Evolutionary conservation across 1,140 invertebrate genomes (phyloP).

Genomic region (Galleria mellonella): DNA sequence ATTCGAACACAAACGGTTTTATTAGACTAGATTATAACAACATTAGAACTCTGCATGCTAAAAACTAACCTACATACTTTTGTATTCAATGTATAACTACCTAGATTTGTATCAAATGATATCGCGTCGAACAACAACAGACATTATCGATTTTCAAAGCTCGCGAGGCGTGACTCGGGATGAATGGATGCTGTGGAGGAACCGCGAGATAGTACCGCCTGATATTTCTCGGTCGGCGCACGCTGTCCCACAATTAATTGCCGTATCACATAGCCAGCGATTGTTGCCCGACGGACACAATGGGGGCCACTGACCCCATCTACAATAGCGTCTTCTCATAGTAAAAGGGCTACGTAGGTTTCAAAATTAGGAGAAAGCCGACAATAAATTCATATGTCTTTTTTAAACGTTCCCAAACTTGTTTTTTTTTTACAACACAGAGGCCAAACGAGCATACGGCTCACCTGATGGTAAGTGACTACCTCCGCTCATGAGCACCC

Average conservation of each 20-base stretch:
- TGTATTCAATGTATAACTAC: too few species aligned
- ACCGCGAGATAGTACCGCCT: constrained; percentile 3
- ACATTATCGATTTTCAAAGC: constrained; percentile 4
- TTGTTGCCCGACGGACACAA: constrained; percentile 26
- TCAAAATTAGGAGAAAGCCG: too few species aligned
- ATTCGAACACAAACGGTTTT: too few species aligned
- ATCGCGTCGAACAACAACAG: not conserved
- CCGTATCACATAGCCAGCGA: constrained; percentile 13
- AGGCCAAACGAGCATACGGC: too few species aligned
- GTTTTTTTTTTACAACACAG: too few species aligned
- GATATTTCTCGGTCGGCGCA: constrained; percentile 4
- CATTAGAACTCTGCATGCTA: too few species aligned
- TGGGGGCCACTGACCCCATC: constrained; percentile 30
- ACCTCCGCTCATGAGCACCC: too few species aligned
- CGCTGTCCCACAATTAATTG: constrained; percentile 10
- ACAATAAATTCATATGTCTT: too few species aligned
- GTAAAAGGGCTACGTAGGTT: too few species aligned
- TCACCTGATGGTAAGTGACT: too few species aligned
- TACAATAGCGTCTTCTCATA: not conserved
- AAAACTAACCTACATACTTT: not conserved
- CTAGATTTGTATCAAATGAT: not conserved
- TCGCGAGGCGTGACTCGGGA: constrained; percentile 18
- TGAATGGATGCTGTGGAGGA: constrained; percentile 12
- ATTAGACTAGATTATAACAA: too few species aligned
- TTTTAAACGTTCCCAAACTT: too few species aligned